Conservation (phyloP, 2,113 vertebrate genomes). For the Channa argus region DNA sequence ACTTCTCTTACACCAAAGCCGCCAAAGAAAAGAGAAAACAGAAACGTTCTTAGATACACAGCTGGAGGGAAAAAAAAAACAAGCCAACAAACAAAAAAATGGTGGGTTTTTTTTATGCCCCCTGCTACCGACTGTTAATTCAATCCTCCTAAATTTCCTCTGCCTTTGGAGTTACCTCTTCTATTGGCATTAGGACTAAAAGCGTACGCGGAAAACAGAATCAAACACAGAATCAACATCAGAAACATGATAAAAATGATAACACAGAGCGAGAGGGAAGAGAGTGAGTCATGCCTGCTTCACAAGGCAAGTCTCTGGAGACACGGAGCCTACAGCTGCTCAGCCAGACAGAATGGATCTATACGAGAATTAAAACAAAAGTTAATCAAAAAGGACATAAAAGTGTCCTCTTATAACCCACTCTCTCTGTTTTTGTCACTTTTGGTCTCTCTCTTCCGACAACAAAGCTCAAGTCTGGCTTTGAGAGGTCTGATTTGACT, state of each 20-base stretch:
- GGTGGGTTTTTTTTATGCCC: not conserved
- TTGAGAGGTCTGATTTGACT: constrained; percentile 29
- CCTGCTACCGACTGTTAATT: constrained; percentile 42
- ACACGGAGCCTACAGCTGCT: constrained; percentile 47
- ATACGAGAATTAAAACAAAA: constrained; percentile 60
- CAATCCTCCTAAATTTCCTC: constrained; percentile 50
- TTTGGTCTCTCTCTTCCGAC: constrained; percentile 13
- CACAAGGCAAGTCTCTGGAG: constrained; percentile 55
- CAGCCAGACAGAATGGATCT: constrained; percentile 53
- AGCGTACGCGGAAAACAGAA: constrained; percentile 52
- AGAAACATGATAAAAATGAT: constrained; percentile 54
- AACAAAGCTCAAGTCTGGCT: constrained; percentile 33
- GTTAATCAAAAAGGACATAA: constrained; percentile 67
- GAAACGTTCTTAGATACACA: constrained; percentile 43
- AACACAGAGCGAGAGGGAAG: constrained; percentile 23
- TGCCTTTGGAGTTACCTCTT: constrained; percentile 49
- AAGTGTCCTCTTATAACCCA: constrained; percentile 36
- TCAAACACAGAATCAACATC: constrained; percentile 60
- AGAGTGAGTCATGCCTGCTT: constrained; percentile 45
- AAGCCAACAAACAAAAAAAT: not conserved
- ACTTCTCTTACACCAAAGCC: constrained; percentile 4
- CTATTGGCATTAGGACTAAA: constrained; percentile 44
- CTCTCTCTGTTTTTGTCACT: not conserved
- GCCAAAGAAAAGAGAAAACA: constrained; percentile 22
- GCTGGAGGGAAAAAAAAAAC: constrained; percentile 13